Evolutionary conservation across 1,140 invertebrate species (phyloP).

Genomic region (Lepidotrigona ventralis): DNA sequence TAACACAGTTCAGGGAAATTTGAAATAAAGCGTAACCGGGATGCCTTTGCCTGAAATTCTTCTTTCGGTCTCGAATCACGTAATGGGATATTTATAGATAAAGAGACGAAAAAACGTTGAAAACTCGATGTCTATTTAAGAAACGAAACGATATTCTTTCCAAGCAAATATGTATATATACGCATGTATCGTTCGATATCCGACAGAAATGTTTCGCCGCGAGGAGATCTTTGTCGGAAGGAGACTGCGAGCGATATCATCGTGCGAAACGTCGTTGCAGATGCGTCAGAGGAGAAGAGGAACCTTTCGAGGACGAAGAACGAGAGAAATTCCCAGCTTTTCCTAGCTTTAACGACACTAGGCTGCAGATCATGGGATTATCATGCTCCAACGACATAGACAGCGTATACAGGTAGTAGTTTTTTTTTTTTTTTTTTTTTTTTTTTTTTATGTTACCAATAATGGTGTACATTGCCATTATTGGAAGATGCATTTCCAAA

Average conservation of each 20-base stretch:
- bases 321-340: slow-evolving; percentile 61
- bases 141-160: not conserved
- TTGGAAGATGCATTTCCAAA: slow-evolving; percentile 1
- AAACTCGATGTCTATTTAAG: not conserved
- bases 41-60: slow-evolving; percentile 22
- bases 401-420: slow-evolving; percentile 56
- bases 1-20: slow-evolving; percentile 36
- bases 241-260: slow-evolving; percentile 53
- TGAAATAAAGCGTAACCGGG: not conserved
- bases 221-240: slow-evolving; percentile 69
- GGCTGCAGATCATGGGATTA: slow-evolving; percentile 68
- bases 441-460: not conserved
- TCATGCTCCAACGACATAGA: slow-evolving; percentile 63
- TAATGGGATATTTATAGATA: slow-evolving; percentile 33
- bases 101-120: not conserved
- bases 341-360: slow-evolving; percentile 70
- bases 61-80: not conserved
- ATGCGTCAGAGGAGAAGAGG: slow-evolving; percentile 12
- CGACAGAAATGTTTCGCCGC: slow-evolving; percentile 54
- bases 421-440: too few relatives aligned
- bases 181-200: slow-evolving; percentile 16
- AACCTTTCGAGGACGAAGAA: slow-evolving; percentile 21
- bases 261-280: slow-evolving; percentile 21
- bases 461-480: not conserved
- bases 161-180: not conserved